Evolutionary conservation across 2,797 vertebrate genomes (phyloP), one percentile per base, ranked within the genome.

Genomic region (Lithobates sylvaticus): DNA sequence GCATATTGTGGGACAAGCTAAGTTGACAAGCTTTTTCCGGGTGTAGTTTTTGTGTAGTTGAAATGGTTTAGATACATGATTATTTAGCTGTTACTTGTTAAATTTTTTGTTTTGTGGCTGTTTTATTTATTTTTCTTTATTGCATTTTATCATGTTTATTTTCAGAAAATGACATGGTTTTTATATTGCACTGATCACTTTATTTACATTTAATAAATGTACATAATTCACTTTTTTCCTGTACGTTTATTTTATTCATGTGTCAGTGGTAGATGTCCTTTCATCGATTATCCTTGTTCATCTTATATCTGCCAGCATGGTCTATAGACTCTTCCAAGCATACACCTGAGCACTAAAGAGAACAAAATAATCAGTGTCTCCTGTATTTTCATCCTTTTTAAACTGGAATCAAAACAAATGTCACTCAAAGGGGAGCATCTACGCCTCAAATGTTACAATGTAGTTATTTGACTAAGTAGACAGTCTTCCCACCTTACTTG

Each of bases 291-390:
- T 67, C 12, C 65, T 27, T 26, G 8, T 9, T 67, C n/a, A 67
- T 58, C 4, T 96, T 93, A 97, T 69, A 89, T 88, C 89, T 96
- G 94, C 97, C 97, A 99, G 91, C 98, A 99, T 71, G 97, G 97
- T 89, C 97, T 94, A 88, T 99, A 99, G 76, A 98, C 97, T 96
- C 97, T 93, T 92, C 98, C 98, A 87, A 98, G 94, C 97, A 99
- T 99, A 87, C 98, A 99, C 58, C 97, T 95, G 88, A 99, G 94
- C 89, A 97, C 98, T 99, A 83, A 87, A 78, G 34, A 18, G 81
- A 78, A 76, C 12, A 71, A 27, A 23, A 47, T 47, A 1, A 61
- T 61, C 21, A 61, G 54, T 58, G 21, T 23, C 8, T 8, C 21
- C 21, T 9, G 5, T 9, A 8, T 61, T 23, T 61, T n/a, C n/a